Base-by-base conservation (phyloP, 1,140 invertebrate genomes). In the Pentalonia nigronervosa region DNA sequence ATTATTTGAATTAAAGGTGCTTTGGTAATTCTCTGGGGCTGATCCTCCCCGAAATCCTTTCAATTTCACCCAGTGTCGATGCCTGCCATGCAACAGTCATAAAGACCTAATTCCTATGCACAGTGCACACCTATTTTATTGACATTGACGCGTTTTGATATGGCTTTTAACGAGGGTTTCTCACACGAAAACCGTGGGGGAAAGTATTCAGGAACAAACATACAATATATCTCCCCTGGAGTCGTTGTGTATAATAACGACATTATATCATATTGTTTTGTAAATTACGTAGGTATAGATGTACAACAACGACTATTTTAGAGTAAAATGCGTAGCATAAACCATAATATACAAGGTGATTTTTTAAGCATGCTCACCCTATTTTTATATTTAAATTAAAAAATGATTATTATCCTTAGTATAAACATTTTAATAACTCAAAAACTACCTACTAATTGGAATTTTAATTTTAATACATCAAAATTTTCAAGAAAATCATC, bases 251-350 rank as follows among this genome's bases (percentile, higher is more conserved):
- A n/a, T 76, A 76, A 76, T 76, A 76, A 76, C 60, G 60, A 76
- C 60, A 76, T 76, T 76, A 76, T 76, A 76, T 76, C 60, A n/a
- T n/a, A 76, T 76, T 76, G 30, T 76, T 76, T 76, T n/a, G 60
- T n/a, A 76, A 76, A 76, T 76, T 30, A 76, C 60, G 60, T 76
- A n/a, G 60, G 41, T 4, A 41, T 41, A 41, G 41, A 4, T 41
- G 41, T 4, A 76, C 14, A 76, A 76, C 60, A 76, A 76, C 60
- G n/a, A 17, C 60, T 11, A 30, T 76, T 76, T n/a, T 76, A 14
- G 60, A 76, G 30, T 60, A 76, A n/a, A 53, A 53, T 20, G 2
- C 60, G 30, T 4, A 14, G 60, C 30, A 76, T n/a, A 76, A 76
- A 76, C 60, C 30, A 17, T 67, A 67, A 4, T 14, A 67, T 53